phyloP scores from a whole-genome alignment of 2,113 vertebrate species.

The Hypomesus transpacificus region DNA sequence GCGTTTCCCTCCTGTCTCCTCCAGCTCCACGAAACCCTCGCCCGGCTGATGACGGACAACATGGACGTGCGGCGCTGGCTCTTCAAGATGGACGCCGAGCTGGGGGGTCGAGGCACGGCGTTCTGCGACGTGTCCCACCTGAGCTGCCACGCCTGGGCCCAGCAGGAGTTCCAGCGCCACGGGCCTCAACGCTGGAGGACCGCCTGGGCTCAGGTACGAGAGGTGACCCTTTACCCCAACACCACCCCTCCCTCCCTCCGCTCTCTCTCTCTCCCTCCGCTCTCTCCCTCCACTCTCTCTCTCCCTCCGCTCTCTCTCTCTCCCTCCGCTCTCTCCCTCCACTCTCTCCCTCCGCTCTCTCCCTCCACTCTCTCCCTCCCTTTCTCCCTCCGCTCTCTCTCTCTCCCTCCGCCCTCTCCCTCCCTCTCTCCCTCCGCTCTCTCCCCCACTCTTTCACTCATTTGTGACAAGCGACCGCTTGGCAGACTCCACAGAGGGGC shows the following conservation, averaged over 20 bases:
- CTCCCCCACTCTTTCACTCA: too few relatives aligned
- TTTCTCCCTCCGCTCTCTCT: too few relatives aligned
- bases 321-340: too few relatives aligned
- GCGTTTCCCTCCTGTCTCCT: background rate
- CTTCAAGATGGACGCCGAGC: constrained; percentile 79
- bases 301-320: too few relatives aligned
- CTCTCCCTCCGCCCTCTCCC: too few relatives aligned
- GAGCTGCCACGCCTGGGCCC: constrained; percentile 68
- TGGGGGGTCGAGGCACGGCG: constrained; percentile 74
- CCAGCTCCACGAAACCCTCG: constrained; percentile 76
- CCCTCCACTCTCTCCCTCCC: too few relatives aligned
- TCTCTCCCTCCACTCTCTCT: too few relatives aligned
- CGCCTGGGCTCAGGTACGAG: constrained; percentile 72
- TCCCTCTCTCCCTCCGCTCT: too few relatives aligned
- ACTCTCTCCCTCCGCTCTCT: background rate
- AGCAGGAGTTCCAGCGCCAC: constrained; percentile 52
- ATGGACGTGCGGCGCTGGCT: constrained; percentile 79
- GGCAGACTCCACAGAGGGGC: too few relatives aligned
- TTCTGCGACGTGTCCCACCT: constrained; percentile 79
- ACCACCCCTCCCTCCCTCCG: background rate
- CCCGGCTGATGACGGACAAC: constrained; percentile 73
- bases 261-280: background rate
- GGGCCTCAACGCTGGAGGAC: constrained; percentile 63
- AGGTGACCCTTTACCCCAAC: background rate
- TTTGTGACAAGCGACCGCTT: too few relatives aligned